A percentile compares a stretch with the other conserved stretches of the same genome.
Conservation (phyloP, 30 jellyfish, hydroid and myxozoan genomes). For the Rhopilema esculentum region DNA sequence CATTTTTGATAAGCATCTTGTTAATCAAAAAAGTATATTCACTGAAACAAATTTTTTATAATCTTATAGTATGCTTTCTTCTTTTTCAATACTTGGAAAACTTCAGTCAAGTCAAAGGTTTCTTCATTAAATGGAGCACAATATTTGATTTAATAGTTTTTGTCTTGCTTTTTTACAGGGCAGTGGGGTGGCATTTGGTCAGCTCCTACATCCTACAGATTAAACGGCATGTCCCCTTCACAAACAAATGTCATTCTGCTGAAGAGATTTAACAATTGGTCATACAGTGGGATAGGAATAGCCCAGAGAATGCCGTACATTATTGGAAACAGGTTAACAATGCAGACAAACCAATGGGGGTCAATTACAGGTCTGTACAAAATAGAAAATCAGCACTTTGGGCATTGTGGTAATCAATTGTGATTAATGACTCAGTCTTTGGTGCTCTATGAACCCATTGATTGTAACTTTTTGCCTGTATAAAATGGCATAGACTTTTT, state of each 20-base stretch:
- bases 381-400: not conserved
- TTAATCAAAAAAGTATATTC: too few species aligned
- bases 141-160: not conserved
- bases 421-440: too few species aligned
- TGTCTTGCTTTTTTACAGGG: slow-evolving; percentile 28
- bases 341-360: slow-evolving; percentile 65
- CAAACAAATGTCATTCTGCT: slow-evolving; percentile 74
- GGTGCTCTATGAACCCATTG: too few species aligned
- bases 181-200: slow-evolving; percentile 96
- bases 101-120: too few species aligned
- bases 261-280: slow-evolving; percentile 83
- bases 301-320: slow-evolving; percentile 78
- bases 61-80: too few species aligned
- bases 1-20: too few species aligned
- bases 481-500: too few species aligned
- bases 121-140: not conserved
- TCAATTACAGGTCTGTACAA: slow-evolving; percentile 72
- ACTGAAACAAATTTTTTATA: too few species aligned
- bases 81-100: too few species aligned
- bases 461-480: too few species aligned
- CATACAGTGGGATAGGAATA: slow-evolving; percentile 24
- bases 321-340: slow-evolving; percentile 58
- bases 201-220: slow-evolving; percentile 75
- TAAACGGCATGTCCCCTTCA: slow-evolving; percentile 42
- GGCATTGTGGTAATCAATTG: too few species aligned